Evolutionary conservation across 2,888 invertebrate genomes (phyloP), one percentile per base, ranked within the genome.

Genomic region (Drosophila mercatorum): DNA sequence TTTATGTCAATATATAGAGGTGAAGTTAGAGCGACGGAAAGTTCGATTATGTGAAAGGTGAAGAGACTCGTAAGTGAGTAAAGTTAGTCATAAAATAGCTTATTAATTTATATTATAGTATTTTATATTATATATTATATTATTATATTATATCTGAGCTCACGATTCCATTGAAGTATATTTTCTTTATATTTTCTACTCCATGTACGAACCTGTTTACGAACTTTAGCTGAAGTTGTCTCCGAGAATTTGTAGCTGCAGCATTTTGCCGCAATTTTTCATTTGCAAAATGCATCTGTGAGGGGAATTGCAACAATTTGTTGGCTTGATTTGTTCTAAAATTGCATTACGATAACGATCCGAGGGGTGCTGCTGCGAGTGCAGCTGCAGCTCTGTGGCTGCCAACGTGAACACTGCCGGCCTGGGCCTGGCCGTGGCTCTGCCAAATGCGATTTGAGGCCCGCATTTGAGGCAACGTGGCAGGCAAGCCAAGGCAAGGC

Each of bases 301-400:
- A 14, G 10, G 75, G 26, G 49, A 77, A 67, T 76, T 73, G 68
- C 17, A 68, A 63, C 66, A 71, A 88, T 71, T 84, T 88, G 78
- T 71, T 61, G 72, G 65, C 73, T 66, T 83, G 89, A 88, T 84
- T 88, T 75, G 72, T 65, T 76, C 56, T 40, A 40, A 66, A 84
- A 84, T 88, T 83, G 68, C 63, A 86, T 83, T 88, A 75, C 65
- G 22, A 55, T 72, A 86, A 88, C 81, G 72, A 83, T 74, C 64
- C 71, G 62, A 46, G 51, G 66, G 63, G 41, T 40, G 11, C 17
- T 66, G 72, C 62, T 43, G 12, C 55, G 43, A 56, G 44, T 60
- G 38, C 46, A 67, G 40, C 43, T 31, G 60, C 22, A 47, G 5
- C 11, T 46, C 34, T 70, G 49, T 40, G 40, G 38, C 58, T 28